Evolutionary conservation across 2,113 vertebrate species (phyloP).

Genomic region (Pollimyrus isidori): DNA sequence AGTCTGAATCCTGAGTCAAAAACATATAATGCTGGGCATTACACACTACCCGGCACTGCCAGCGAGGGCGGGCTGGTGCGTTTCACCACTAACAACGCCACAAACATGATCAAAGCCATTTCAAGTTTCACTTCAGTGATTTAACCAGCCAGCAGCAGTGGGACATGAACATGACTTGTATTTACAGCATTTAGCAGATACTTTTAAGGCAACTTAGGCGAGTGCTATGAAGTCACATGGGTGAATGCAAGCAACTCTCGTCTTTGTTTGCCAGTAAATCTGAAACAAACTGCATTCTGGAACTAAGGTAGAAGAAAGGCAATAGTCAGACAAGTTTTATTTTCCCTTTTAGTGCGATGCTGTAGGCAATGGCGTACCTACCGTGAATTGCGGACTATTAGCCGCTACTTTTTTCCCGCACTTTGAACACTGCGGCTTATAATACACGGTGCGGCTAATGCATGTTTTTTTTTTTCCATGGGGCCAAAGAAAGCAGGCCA

Average conservation of each 20-base stretch:
- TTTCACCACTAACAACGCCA: neutral
- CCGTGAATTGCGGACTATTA: too few relatives aligned
- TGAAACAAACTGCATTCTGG: neutral
- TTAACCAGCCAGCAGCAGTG: neutral
- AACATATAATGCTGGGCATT: neutral
- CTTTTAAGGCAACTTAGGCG: neutral
- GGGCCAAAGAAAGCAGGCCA: too few relatives aligned
- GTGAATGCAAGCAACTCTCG: neutral
- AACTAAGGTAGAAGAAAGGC: neutral
- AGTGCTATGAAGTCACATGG: neutral
- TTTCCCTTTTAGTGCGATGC: neutral
- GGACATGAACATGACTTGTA: neutral
- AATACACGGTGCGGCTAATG: too few relatives aligned
- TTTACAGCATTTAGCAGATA: neutral
- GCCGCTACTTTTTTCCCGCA: too few relatives aligned
- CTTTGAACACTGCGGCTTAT: too few relatives aligned
- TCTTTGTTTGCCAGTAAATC: neutral
- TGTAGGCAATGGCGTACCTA: neutral
- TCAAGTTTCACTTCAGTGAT: neutral
- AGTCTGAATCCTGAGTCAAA: neutral
- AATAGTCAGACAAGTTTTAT: neutral
- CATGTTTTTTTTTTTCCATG: too few relatives aligned
- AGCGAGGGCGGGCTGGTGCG: neutral
- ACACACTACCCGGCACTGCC: neutral
- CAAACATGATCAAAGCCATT: neutral